Evolutionary conservation across 2,888 invertebrate genomes (phyloP), one percentile per base, ranked within the genome.

Genomic region (Muschampia staudingeri): DNA sequence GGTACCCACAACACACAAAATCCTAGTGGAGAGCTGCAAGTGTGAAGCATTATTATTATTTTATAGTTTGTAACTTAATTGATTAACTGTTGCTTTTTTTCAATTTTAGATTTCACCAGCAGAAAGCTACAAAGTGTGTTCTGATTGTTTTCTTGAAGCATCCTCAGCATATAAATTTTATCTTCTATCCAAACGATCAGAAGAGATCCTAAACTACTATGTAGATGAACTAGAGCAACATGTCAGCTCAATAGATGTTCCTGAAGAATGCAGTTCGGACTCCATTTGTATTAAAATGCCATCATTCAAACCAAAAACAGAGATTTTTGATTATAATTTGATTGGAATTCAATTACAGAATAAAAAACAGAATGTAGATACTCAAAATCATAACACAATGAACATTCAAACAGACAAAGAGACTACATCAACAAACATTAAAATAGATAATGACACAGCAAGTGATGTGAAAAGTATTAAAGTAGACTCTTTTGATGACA

Each of bases 141-240:
- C 91, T 0, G 89, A 92, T 44, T 97, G 96, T 81, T 95, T 95
- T 70, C 85, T 88, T 34, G 86, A 88, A 25, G 94, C 96, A 6
- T 92, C 92, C 1, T 84, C 88, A 65, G 94, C 95, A 5, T 95
- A 95, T 80, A 94, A 95, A 80, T 96, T 97, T 83, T 94, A 92
- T 82, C 84, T 92, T 8, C 86, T 91, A 76, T 87, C 92, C 0
- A 92, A 92, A 86, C 85, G 89, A 0, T 94, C 91, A 80, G 89
- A 94, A 75, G 92, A 94, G 83, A 89, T 95, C 4, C 87, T 96
- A 0, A 87, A 92, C 12, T 93, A 91, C 83, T 96, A 95, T 81
- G 88, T 92, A 0, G 88, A 93, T 25, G 91, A 93, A 85, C 83
- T 96, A 0, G 83, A 90, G 1, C 84, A 85, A 19, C 93, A 93